phyloP scores from a whole-genome alignment of 1,140 invertebrate species.

The Sesamia nonagrioides region DNA sequence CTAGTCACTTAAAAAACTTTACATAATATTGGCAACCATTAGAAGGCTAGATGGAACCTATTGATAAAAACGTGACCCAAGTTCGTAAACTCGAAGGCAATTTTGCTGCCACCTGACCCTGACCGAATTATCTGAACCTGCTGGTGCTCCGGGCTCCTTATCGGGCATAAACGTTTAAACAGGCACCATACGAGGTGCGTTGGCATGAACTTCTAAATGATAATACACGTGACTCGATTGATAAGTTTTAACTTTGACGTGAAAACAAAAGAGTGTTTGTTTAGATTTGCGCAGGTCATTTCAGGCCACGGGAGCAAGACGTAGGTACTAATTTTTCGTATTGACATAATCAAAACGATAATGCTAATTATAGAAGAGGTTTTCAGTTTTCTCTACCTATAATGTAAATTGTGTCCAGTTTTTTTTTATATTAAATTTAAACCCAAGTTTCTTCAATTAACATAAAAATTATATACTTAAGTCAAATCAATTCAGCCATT shows the following conservation, averaged over 20 bases:
- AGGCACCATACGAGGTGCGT: conserved; percentile 1
- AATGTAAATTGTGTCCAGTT: too few species aligned
- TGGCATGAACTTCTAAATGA: conserved; percentile 35
- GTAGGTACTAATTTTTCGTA: too few species aligned
- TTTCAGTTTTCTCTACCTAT: too few species aligned
- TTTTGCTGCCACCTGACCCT: conserved; percentile 9
- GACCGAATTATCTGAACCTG: conserved; percentile 19
- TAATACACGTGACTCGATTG: conserved; percentile 15
- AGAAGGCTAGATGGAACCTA: not conserved
- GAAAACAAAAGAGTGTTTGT: not conserved
- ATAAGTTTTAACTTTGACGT: conserved; percentile 14
- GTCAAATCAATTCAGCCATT: too few species aligned
- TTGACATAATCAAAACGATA: too few species aligned
- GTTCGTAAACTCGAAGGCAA: not conserved
- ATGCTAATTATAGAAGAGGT: too few species aligned
- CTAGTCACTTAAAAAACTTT: not conserved
- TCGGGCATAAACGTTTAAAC: conserved; percentile 5
- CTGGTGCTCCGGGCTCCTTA: conserved; percentile 12
- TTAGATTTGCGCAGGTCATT: not conserved
- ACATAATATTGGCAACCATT: conserved; percentile 33
- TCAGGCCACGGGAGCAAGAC: too few species aligned
- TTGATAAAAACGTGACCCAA: conserved; percentile 22
- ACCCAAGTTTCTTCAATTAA: too few species aligned
- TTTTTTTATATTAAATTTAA: too few species aligned
- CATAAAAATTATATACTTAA: too few species aligned